Evolutionary conservation across 2,888 invertebrate species (phyloP), one percentile per base, ranked within the genome.

Genomic region (Tipula confusa): DNA sequence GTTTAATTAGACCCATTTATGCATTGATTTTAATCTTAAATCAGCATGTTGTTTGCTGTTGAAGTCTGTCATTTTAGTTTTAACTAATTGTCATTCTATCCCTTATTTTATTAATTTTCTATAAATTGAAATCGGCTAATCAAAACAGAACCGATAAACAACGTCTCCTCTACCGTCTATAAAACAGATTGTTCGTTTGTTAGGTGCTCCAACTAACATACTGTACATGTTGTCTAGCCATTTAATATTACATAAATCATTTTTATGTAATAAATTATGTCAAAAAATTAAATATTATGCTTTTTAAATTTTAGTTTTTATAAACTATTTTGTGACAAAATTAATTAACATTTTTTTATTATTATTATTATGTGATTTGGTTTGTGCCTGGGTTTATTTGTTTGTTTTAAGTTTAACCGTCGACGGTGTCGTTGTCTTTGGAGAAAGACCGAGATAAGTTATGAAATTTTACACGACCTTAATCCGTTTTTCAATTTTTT

Each of bases 171-270:
- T n/a, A n/a, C n/a, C n/a, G n/a, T n/a, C n/a, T n/a, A n/a, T n/a
- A n/a, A n/a, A n/a, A n/a, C n/a, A n/a, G n/a, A n/a, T n/a, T n/a
- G n/a, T n/a, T n/a, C n/a, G n/a, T n/a, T n/a, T n/a, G n/a, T n/a
- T n/a, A n/a, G n/a, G n/a, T n/a, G n/a, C n/a, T n/a, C n/a, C n/a
- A n/a, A n/a, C n/a, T n/a, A n/a, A n/a, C n/a, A n/a, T n/a, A n/a
- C n/a, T n/a, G n/a, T n/a, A n/a, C 5, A 24, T 64, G 18, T 64
- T 64, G 64, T 64, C 64, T 64, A 64, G 64, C 24, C 64, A 24
- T 64, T 64, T 64, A 64, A 64, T 64, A 64, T 64, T 64, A 64
- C 64, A 64, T 64, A 64, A 64, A 64, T 64, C 64, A 64, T 64
- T 64, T 64, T 64, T 64, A 64, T 64, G 64, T 64, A 64, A 64